Evolutionary conservation across 1,140 invertebrate species (phyloP).

Genomic region (Anastrepha ludens): DNA sequence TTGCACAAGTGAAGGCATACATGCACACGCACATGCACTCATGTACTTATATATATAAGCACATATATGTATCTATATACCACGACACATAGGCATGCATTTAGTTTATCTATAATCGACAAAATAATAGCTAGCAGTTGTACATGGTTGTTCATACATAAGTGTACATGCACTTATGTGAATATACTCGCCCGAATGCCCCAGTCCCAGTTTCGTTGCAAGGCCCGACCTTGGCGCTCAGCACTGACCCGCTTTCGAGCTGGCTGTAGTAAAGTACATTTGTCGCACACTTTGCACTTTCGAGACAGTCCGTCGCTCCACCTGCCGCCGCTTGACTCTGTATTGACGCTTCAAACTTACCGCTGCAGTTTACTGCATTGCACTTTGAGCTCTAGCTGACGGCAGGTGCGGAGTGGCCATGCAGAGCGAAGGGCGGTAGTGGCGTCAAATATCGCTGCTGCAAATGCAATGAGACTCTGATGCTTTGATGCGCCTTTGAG

Average conservation of each 20-base stretch:
- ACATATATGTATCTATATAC: not conserved
- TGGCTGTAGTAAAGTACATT: not conserved
- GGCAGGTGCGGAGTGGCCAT: not conserved
- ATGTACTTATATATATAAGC: not conserved
- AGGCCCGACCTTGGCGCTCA: conserved; percentile 72
- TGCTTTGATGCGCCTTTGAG: conserved; percentile 45
- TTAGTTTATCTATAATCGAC: not conserved
- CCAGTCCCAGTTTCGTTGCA: conserved; percentile 61
- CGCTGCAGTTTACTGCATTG: conserved; percentile 26
- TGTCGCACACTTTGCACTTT: conserved; percentile 27
- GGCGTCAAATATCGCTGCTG: conserved; percentile 19
- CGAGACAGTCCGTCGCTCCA: not conserved
- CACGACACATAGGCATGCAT: not conserved
- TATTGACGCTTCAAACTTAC: not conserved
- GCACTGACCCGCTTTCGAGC: conserved; percentile 68
- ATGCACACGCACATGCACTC: not conserved
- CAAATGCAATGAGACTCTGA: not conserved
- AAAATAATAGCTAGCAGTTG: not conserved
- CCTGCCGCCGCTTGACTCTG: not conserved
- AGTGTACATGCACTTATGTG: not conserved
- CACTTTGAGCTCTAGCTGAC: conserved; percentile 25
- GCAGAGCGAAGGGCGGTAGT: not conserved
- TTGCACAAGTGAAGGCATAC: not conserved
- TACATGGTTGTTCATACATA: not conserved
- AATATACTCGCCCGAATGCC: not conserved